Conservation (phyloP, 2,888 invertebrate species). For the Mystacides longicornis region DNA sequence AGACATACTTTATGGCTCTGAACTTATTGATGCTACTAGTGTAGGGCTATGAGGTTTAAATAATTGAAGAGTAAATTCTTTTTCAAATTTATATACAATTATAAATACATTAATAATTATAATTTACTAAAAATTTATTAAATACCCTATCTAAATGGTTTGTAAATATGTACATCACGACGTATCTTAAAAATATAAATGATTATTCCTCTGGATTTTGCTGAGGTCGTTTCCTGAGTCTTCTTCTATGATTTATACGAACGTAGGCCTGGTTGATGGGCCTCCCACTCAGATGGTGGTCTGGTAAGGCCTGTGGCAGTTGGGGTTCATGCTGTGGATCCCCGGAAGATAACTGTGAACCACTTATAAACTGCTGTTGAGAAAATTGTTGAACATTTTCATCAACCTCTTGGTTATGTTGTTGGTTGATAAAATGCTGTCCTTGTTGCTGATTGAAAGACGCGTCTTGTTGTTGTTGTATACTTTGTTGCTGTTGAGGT, state of each 20-base stretch:
- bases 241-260: constrained; percentile 44
- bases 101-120: background rate
- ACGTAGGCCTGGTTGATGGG: constrained; percentile 30
- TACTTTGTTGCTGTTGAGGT: constrained; percentile 1
- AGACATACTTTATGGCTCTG: no score
- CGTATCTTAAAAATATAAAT: background rate
- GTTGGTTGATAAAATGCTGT: background rate
- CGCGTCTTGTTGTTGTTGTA: constrained; percentile 12
- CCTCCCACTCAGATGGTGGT: constrained; percentile 19
- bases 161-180: background rate
- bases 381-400: constrained; percentile 10
- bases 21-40: no score
- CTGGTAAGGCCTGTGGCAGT: constrained; percentile 20
- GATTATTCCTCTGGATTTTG: constrained; percentile 10
- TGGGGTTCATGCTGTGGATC: constrained; percentile 23
- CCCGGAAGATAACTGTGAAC: constrained; percentile 7
- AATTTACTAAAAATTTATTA: background rate
- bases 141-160: background rate
- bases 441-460: constrained; percentile 4
- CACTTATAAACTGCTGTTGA: constrained; percentile 9
- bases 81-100: no score
- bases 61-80: no score
- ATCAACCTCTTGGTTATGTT: constrained; percentile 7
- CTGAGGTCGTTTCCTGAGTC: constrained; percentile 34
- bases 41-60: no score